These are phyloP conservation scores for Diloba caeruleocephala DNA, from an alignment of 2,888 invertebrate genomes.

Conservation along the genomic window DNA sequence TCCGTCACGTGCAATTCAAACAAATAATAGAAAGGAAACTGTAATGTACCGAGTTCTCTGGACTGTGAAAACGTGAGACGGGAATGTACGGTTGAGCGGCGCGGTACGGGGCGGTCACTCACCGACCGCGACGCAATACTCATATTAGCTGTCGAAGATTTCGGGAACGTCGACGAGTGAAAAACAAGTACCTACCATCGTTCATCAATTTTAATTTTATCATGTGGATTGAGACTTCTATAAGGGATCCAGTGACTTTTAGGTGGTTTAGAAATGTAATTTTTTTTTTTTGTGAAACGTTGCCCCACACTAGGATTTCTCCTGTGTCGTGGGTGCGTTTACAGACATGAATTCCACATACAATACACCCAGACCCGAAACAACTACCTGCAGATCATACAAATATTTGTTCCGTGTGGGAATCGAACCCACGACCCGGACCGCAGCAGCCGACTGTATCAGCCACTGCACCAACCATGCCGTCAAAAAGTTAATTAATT, in stretches of 20 bases:
- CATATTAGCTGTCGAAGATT: slow-evolving; percentile 31
- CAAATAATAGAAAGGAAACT: slow-evolving; percentile 58
- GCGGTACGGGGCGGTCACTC: slow-evolving; percentile 72
- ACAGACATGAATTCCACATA: too few relatives aligned
- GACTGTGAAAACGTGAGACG: slow-evolving; percentile 60
- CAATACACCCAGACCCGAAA: too few relatives aligned
- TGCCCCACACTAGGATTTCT: too few relatives aligned
- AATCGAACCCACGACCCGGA: too few relatives aligned
- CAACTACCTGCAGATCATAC: too few relatives aligned
- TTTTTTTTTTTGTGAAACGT: too few relatives aligned
- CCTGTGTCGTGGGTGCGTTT: too few relatives aligned
- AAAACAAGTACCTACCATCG: slow-evolving; percentile 46
- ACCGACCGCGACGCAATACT: slow-evolving; percentile 56
- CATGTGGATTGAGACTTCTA: slow-evolving; percentile 8
- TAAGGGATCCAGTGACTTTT: background rate
- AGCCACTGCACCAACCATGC: too few relatives aligned
- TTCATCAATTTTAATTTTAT: slow-evolving; percentile 48
- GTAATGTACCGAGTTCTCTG: slow-evolving; percentile 42
- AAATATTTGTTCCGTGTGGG: too few relatives aligned
- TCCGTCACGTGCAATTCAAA: slow-evolving; percentile 63
- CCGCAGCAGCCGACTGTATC: too few relatives aligned
- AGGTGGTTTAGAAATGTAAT: too few relatives aligned
- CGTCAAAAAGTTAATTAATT: too few relatives aligned
- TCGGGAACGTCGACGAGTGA: slow-evolving; percentile 50
- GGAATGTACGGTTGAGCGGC: slow-evolving; percentile 53